These are phyloP conservation scores for Neelides folsomi DNA, from an alignment of 2,888 invertebrate genomes.

Conservation along the genomic window DNA sequence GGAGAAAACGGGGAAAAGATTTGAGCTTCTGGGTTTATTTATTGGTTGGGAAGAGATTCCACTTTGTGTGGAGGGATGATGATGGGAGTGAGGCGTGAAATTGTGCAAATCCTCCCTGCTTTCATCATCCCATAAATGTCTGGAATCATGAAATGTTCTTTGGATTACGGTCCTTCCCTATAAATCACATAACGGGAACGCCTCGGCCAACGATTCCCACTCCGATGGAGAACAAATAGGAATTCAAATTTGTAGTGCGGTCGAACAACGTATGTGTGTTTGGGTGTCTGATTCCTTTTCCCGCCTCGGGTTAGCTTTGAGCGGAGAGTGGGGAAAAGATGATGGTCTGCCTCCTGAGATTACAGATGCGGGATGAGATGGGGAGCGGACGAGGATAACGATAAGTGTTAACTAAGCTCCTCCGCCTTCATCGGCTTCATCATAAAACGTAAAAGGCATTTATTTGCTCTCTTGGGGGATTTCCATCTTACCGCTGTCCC, in stretches of 20 bases:
- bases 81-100: conserved; percentile 19
- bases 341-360: too few species aligned
- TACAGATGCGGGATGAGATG: background rate
- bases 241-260: too few species aligned
- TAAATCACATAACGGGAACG: conserved; percentile 17
- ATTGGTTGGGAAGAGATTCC: conserved; percentile 14
- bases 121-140: conserved; percentile 31
- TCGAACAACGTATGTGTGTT: too few species aligned
- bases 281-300: too few species aligned
- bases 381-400: background rate
- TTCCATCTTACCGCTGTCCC: too few species aligned
- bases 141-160: conserved; percentile 26
- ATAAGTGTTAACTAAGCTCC: conserved; percentile 18
- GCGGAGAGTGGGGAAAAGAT: too few species aligned
- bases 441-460: conserved; percentile 9
- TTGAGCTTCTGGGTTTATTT: conserved; percentile 10
- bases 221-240: too few species aligned
- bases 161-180: conserved; percentile 18
- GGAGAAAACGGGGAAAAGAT: background rate
- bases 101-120: conserved; percentile 23
- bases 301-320: too few species aligned
- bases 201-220: background rate
- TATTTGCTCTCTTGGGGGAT: too few species aligned
- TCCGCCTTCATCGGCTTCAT: background rate
- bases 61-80: conserved; percentile 20